phyloP scores from a whole-genome alignment of 2,888 invertebrate species.

The Bombylius major region DNA sequence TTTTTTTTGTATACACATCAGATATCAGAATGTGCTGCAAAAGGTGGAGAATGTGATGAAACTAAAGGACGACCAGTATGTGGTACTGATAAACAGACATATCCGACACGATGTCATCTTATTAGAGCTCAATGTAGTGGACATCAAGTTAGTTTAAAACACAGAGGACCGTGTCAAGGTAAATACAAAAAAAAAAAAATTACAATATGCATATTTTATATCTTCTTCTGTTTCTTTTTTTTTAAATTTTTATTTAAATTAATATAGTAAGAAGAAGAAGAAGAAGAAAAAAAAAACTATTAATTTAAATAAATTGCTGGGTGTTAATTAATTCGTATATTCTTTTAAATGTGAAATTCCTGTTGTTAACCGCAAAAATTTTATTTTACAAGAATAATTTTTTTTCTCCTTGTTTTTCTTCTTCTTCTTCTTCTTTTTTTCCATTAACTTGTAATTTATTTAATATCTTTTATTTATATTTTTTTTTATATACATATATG shows the following conservation, averaged over 20 bases:
- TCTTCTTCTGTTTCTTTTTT: no score
- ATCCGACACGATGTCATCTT: constrained; percentile 67
- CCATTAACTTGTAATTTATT: no score
- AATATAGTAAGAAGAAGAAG: background rate
- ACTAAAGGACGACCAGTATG: constrained; percentile 34
- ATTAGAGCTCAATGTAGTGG: constrained; percentile 64
- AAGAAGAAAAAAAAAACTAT: no score
- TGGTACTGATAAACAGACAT: constrained; percentile 61
- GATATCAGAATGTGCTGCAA: constrained; percentile 35
- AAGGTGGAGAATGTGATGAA: constrained; percentile 36
- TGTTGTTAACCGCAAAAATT: no score
- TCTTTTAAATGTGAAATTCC: no score
- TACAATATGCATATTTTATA: background rate
- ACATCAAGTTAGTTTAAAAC: constrained; percentile 56
- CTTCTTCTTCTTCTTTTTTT: no score
- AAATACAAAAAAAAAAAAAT: constrained; percentile 17
- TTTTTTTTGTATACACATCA: constrained; percentile 10
- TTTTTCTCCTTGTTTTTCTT: no score
- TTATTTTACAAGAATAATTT: no score
- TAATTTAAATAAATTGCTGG: no score
- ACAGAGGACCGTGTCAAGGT: constrained; percentile 64
- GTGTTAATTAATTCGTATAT: no score
- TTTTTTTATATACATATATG: no score
- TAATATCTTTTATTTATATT: no score
- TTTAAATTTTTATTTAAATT: background rate